Evolutionary conservation across 64 coral and sea anemone genomes (phyloP), one percentile per base, ranked within the genome.

Genomic region (Orbicella faveolata): DNA sequence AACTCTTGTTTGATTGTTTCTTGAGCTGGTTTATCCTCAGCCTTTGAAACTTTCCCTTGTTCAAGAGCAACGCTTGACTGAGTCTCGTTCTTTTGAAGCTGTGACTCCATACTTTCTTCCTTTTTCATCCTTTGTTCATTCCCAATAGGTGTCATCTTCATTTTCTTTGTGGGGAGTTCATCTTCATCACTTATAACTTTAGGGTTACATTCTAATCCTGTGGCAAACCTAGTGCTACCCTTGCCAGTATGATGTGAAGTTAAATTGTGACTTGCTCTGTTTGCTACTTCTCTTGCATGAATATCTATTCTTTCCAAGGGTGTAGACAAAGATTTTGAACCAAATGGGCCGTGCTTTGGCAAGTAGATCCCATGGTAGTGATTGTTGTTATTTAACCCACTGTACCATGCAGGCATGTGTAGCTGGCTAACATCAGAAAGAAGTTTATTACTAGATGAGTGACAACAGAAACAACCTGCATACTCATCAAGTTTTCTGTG

Each of bases 1-100:
- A 51, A 16, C 44, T 84, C 82, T 84, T 70, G 9, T 72, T 44
- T 84, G 21, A 84, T 84, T 37, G 33, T 72, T 72, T 3, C 37
- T 52, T 26, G 7, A 52, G 21, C 17, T 15, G 7, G 14, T 61
- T 34, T 62, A 15, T 83, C 35, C 1, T 57, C n/a, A 55, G 61
- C 10, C 64, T 72, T 65, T 15, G 33, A 82, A 64, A 16, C 57
- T 37, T 63, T 82, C 70, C 21, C 51, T 25, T 39, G 8, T n/a
- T 84, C 67, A 6, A 26, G 39, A 44, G 36, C 21, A 11, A 20
- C 18, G 2, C 70, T 69, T n/a, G 37, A 44, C 36, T 65, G 61
- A 44, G 34, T 67, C 62, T 62, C 20, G 35, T 33, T 20, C 36
- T 83, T 5, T 6, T 18, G 41, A 66, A 36, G 0, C 9, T 3